phyloP scores from a whole-genome alignment of 2,888 invertebrate species.

The Brachypalpus laphriformis region DNA sequence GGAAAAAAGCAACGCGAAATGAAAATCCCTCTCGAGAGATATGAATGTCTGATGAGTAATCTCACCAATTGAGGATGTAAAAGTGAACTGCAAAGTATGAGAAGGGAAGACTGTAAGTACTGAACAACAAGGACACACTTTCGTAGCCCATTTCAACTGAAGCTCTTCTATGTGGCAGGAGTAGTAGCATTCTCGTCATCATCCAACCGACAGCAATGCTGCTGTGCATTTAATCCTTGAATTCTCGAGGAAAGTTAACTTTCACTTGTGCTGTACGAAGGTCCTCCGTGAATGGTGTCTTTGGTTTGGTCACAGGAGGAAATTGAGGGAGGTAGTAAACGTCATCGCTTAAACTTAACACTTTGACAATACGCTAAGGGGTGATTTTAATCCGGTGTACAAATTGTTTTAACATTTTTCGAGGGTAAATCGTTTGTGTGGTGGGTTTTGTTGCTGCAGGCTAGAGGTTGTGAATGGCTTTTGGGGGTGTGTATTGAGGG shows the following conservation, averaged over 20 bases:
- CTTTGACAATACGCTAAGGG: constrained; percentile 80
- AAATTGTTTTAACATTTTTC: constrained; percentile 80
- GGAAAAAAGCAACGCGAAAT: constrained; percentile 47
- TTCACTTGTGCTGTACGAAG: constrained; percentile 58
- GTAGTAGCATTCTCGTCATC: constrained; percentile 56
- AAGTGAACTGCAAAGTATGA: constrained; percentile 20
- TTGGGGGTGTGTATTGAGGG: constrained; percentile 38
- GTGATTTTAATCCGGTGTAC: constrained; percentile 82
- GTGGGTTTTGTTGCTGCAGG: constrained; percentile 31
- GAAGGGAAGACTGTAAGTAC: constrained; percentile 38
- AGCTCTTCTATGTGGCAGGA: constrained; percentile 24
- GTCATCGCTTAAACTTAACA: constrained; percentile 72
- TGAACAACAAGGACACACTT: constrained; percentile 70
- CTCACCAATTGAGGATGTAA: constrained; percentile 70
- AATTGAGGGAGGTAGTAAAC: constrained; percentile 47
- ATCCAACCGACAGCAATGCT: constrained; percentile 49
- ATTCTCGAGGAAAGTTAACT: constrained; percentile 60
- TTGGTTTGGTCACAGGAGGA: not conserved
- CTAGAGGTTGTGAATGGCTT: constrained; percentile 26
- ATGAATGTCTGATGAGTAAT: constrained; percentile 75
- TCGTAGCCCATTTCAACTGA: constrained; percentile 61
- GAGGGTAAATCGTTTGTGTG: constrained; percentile 49
- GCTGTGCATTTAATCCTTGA: constrained; percentile 45
- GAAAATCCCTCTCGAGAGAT: constrained; percentile 72
- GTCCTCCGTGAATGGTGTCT: constrained; percentile 15